These are phyloP conservation scores for Sminthopsis crassicaudata DNA, from an alignment of 2,113 vertebrate genomes.

Conservation along the genomic window DNA sequence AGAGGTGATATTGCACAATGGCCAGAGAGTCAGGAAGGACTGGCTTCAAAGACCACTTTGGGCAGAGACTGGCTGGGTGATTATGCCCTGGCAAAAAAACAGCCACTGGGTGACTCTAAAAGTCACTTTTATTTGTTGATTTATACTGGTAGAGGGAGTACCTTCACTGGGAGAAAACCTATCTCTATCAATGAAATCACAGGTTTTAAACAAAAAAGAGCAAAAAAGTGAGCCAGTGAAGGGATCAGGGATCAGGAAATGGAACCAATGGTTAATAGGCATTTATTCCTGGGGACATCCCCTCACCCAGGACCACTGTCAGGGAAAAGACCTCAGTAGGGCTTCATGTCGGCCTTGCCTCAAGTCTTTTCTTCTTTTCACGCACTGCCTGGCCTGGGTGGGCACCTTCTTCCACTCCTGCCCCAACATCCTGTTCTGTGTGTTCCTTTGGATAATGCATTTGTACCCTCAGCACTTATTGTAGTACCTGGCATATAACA, in stretches of 20 bases:
- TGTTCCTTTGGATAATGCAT: constrained; percentile 9
- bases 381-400: neutral
- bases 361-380: neutral
- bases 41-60: neutral
- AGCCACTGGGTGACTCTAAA: neutral
- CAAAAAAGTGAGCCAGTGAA: neutral
- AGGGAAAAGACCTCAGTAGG: neutral
- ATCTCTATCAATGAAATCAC: neutral
- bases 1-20: neutral
- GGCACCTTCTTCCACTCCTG: neutral
- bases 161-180: neutral
- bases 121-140: neutral
- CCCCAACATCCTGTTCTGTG: neutral
- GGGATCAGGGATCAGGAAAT: too few relatives aligned
- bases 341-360: neutral
- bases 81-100: neutral
- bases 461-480: neutral
- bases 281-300: neutral
- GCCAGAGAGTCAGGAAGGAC: neutral
- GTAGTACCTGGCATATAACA: neutral
- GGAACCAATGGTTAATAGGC: too few relatives aligned
- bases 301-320: neutral
- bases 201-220: neutral
- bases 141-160: neutral
- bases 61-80: neutral